A percentile compares a stretch with the other conserved stretches of the same genome.
Evolutionary conservation across 2,797 vertebrate species (phyloP).

Genomic region (Choloepus didactylus): DNA sequence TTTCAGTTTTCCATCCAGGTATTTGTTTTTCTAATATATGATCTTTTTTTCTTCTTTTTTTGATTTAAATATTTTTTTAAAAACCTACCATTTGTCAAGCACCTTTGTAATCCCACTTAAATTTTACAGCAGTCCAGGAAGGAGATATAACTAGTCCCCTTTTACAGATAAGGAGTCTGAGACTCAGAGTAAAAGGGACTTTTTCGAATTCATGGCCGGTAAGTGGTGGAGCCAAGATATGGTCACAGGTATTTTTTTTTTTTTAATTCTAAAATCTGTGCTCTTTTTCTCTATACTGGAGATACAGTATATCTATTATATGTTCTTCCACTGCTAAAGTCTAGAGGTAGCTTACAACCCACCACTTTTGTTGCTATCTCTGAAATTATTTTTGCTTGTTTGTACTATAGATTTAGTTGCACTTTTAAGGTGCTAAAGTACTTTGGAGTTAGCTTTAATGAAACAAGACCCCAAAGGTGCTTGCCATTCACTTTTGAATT

Average conservation of each 20-base stretch:
- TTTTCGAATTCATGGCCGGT: background rate
- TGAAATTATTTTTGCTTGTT: background rate
- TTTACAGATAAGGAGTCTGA: background rate
- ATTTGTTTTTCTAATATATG: background rate
- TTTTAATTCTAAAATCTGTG: background rate
- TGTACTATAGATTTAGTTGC: background rate
- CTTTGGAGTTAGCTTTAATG: background rate
- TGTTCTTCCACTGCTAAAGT: background rate
- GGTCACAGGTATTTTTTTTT: background rate
- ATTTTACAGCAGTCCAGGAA: background rate
- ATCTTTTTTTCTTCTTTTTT: background rate
- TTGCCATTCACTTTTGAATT: background rate
- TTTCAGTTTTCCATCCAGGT: conserved; percentile 39
- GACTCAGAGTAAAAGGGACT: background rate
- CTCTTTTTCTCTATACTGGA: background rate
- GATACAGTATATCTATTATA: background rate
- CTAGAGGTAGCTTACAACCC: background rate
- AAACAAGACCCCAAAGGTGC: background rate
- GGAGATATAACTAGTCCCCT: background rate
- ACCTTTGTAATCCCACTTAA: background rate
- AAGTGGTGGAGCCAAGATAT: background rate
- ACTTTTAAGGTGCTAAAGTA: background rate
- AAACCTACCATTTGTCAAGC: background rate
- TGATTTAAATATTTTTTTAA: background rate
- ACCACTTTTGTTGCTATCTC: background rate